These are phyloP conservation scores for Melanostigma gelatinosum DNA, from an alignment of 2,113 vertebrate genomes.

Conservation along the genomic window DNA sequence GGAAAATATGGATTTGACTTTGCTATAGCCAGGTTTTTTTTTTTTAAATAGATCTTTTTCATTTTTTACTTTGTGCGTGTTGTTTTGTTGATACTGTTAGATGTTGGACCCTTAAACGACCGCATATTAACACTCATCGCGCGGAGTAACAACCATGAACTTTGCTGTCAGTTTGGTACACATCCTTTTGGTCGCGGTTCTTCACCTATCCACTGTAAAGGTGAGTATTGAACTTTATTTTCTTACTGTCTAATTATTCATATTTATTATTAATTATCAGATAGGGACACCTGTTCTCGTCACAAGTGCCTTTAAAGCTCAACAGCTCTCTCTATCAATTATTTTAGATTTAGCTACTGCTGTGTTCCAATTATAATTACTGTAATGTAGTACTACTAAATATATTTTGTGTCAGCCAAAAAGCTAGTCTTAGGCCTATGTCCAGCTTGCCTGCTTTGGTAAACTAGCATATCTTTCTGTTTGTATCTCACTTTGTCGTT, in stretches of 20 bases:
- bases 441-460: neutral
- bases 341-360: neutral
- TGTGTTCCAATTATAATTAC: neutral
- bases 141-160: slow-evolving; percentile 83
- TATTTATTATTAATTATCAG: neutral
- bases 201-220: slow-evolving; percentile 76
- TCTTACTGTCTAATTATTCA: neutral
- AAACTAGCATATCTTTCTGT: neutral
- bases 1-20: slow-evolving; percentile 70
- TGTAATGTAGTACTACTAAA: too few species aligned
- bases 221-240: slow-evolving; percentile 58
- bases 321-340: neutral
- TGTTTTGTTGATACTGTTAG: neutral
- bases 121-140: slow-evolving; percentile 44
- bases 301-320: neutral
- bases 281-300: neutral
- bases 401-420: neutral
- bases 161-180: slow-evolving; percentile 79
- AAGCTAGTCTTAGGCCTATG: neutral
- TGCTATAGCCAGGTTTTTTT: slow-evolving; percentile 61
- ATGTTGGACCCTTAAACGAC: slow-evolving; percentile 26
- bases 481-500: neutral
- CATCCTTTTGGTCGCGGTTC: slow-evolving; percentile 75
- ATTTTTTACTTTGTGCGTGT: neutral
- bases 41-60: slow-evolving; percentile 4